phyloP scores from a whole-genome alignment of 2,888 invertebrate species.

The Acleris laterana region DNA sequence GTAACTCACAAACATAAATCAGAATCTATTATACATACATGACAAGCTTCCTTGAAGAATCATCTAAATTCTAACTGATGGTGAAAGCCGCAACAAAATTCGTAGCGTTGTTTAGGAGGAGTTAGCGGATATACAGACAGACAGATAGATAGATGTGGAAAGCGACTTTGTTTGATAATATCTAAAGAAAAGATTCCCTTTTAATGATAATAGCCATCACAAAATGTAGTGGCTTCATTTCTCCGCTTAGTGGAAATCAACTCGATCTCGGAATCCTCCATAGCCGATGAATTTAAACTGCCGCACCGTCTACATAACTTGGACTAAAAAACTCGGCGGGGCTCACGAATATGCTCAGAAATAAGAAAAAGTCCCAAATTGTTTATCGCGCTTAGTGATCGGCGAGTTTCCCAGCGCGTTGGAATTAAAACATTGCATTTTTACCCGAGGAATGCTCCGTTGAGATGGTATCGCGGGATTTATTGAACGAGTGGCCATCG shows the following conservation, averaged over 20 bases:
- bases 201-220: constrained; percentile 21
- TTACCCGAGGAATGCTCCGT: constrained; percentile 46
- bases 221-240: constrained; percentile 58
- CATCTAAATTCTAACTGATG: background rate
- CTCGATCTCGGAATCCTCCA: constrained; percentile 52
- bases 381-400: constrained; percentile 57
- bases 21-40: too few relatives aligned
- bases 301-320: constrained; percentile 61
- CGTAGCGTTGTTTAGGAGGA: too few relatives aligned
- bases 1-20: too few relatives aligned
- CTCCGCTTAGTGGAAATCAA: constrained; percentile 49
- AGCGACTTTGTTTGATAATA: too few relatives aligned
- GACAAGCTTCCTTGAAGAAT: too few relatives aligned
- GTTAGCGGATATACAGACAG: too few relatives aligned
- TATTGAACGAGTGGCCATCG: constrained; percentile 38
- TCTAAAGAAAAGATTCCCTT: constrained; percentile 3
- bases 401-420: constrained; percentile 57
- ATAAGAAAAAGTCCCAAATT: constrained; percentile 48
- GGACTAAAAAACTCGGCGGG: constrained; percentile 50
- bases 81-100: background rate
- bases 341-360: constrained; percentile 42
- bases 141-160: too few relatives aligned
- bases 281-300: constrained; percentile 66
- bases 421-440: constrained; percentile 81
- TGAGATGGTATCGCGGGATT: constrained; percentile 61